Evolutionary conservation across 2,888 invertebrate species (phyloP), one percentile per base, ranked within the genome.

Genomic region (Leucoma salicis): DNA sequence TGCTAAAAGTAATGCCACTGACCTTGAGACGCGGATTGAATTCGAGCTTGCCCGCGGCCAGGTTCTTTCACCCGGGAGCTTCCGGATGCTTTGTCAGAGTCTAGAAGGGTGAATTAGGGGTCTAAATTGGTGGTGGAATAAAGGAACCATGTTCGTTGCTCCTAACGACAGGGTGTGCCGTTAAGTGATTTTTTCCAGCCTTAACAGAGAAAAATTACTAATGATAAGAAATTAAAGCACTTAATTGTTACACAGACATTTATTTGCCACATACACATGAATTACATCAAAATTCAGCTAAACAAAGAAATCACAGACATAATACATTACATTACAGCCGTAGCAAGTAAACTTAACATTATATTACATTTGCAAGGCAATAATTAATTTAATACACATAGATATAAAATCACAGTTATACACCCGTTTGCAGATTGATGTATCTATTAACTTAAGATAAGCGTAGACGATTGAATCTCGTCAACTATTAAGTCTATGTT

Each of bases 241-340:
- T 43, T 24, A 24, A 28, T 49, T 70, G 78, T 84, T 85, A 81
- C 81, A 87, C 83, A 86, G 81, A 78, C 81, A 53, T 61, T 84
- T 86, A 85, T 83, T 83, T 69, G 71, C 70, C 75, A 81, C 78
- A 74, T 81, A 80, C 79, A 79, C 75, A 82, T 77, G 75, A 78
- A 74, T 77, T 76, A 78, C 74, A 81, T 68, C 73, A 68, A 68
- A 74, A 72, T 66, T 68, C 79, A 70, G 71, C 78, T 80, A 81
- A 74, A 75, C 54, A 67, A 79, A 70, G 74, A 83, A 21, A 87
- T 88, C 87, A 88, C 87, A 88, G 87, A 82, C 77, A 75, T 73
- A 80, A 81, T 82, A 85, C 74, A 77, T 74, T 71, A 70, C 64
- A 57, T 64, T 58, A 53, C 57, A 39, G 39, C 35, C 50, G 59